Base-by-base conservation (phyloP, 2,797 vertebrate species). In the Botia almorhae region DNA sequence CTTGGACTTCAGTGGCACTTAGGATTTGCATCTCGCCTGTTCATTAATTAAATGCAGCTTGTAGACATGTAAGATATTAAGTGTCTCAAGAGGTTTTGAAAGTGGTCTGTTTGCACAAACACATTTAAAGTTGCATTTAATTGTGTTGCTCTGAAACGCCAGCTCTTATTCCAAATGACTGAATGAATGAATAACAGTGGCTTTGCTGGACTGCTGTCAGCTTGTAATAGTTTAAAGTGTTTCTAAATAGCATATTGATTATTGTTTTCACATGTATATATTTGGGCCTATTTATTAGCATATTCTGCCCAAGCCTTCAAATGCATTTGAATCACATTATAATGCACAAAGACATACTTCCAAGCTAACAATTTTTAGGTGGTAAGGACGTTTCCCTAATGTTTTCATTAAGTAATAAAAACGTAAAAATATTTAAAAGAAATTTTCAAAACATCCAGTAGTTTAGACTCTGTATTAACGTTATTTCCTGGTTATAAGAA, bases 81-180 rank as follows among this genome's bases (percentile, higher is more conserved):
- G 19, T 53, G 67, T 58, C 36, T 76, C 33, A 75, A 73, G 36
- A 65, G 33, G 63, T 43, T 26, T 65, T n/a, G 16, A 33, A 17
- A 36, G 26, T 29, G 2, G 61, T 33, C 14, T 63, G 6, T 61
- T 61, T 16, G 12, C 26, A 65, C 8, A 65, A 8, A n/a, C 29
- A 39, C 1, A 39, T 65, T 64, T 39, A 8, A 64, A n/a, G 33
- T 29, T 50, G 36, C 48, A 56, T 79, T 61, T 12, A 39, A 33
- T 39, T 39, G 16, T 56, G 7, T 16, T 14, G 14, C 26, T 1
- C 39, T 43, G 39, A 43, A 43, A 33, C 4, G 33, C 33, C 33
- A 33, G 4, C 33, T 33, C 33, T 33, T 5, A 33, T 33, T 33
- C 3, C 33, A 33, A 26, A 26, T 26, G 23, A 26, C 23, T 26